These are phyloP conservation scores for Drosophila subobscura DNA, from an alignment of 1,140 invertebrate genomes.

Conservation along the genomic window DNA sequence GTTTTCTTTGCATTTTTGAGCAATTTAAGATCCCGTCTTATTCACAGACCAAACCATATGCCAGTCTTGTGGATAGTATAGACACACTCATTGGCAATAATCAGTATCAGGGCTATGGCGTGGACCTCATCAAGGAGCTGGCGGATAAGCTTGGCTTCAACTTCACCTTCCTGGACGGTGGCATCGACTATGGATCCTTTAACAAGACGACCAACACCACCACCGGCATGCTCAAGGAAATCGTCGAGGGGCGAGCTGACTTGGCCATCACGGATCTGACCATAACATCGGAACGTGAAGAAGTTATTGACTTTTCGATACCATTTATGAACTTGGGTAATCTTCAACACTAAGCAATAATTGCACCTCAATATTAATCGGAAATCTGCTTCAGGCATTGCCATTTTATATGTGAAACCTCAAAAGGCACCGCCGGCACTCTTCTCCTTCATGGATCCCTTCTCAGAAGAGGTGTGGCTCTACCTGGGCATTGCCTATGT, in stretches of 20 bases:
- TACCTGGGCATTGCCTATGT: slow-evolving; percentile 91
- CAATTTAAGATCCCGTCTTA: not conserved
- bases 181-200: slow-evolving; percentile 89
- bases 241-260: slow-evolving; percentile 91
- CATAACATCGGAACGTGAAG: slow-evolving; percentile 92
- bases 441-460: slow-evolving; percentile 95
- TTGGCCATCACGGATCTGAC: slow-evolving; percentile 95
- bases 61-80: slow-evolving; percentile 91
- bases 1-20: not conserved
- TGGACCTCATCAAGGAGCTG: slow-evolving; percentile 91
- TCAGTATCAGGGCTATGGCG: slow-evolving; percentile 91
- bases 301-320: slow-evolving; percentile 94
- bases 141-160: slow-evolving; percentile 92
- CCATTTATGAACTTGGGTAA: slow-evolving; percentile 94
- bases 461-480: slow-evolving; percentile 92
- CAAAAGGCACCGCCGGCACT: slow-evolving; percentile 90
- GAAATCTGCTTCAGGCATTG: slow-evolving; percentile 86
- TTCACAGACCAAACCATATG: slow-evolving; percentile 90
- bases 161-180: slow-evolving; percentile 91
- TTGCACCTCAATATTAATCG: not conserved
- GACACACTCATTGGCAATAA: slow-evolving; percentile 89
- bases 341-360: not conserved
- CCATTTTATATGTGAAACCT: slow-evolving; percentile 93
- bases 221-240: slow-evolving; percentile 94
- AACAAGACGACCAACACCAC: slow-evolving; percentile 88